Evolutionary conservation across 2,888 invertebrate species (phyloP).

Genomic region (Polydrusus pterygomalis): DNA sequence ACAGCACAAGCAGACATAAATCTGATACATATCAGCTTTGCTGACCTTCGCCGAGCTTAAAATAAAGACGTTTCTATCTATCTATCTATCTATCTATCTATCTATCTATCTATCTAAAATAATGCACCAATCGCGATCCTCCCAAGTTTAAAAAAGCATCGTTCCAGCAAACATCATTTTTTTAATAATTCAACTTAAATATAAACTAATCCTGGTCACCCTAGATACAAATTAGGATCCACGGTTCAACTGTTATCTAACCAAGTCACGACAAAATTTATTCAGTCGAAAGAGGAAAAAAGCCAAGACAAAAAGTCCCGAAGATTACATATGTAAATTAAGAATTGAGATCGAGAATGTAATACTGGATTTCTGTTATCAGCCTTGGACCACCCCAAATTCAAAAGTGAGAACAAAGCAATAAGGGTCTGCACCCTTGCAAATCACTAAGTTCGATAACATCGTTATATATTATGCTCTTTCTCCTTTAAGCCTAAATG

Average conservation of each 20-base stretch:
- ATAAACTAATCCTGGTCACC: neutral
- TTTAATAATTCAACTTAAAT: no score
- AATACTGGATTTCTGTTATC: constrained; percentile 71
- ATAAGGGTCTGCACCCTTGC: constrained; percentile 71
- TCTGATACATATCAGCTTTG: no score
- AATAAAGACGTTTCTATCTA: no score
- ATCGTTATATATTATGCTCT: constrained; percentile 69
- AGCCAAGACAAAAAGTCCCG: constrained; percentile 55
- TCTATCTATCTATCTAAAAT: no score
- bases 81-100: no score
- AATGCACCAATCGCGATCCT: no score
- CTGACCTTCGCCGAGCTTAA: no score
- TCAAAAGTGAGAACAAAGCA: constrained; percentile 73
- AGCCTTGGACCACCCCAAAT: constrained; percentile 71
- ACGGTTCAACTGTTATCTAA: constrained; percentile 20
- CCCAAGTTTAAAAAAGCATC: no score
- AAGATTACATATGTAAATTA: constrained; percentile 67
- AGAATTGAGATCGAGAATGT: constrained; percentile 66
- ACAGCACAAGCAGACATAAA: no score
- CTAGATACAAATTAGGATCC: neutral
- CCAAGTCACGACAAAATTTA: constrained; percentile 41
- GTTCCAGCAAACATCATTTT: no score
- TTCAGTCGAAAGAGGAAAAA: constrained; percentile 43
- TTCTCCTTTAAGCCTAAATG: constrained; percentile 39
- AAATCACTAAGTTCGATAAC: constrained; percentile 72